Percentiles rank a stretch among this genome's conserved stretches.
These are phyloP conservation scores for Stramonita haemastoma DNA, from an alignment of 2,888 invertebrate species.

Conservation along the genomic window DNA sequence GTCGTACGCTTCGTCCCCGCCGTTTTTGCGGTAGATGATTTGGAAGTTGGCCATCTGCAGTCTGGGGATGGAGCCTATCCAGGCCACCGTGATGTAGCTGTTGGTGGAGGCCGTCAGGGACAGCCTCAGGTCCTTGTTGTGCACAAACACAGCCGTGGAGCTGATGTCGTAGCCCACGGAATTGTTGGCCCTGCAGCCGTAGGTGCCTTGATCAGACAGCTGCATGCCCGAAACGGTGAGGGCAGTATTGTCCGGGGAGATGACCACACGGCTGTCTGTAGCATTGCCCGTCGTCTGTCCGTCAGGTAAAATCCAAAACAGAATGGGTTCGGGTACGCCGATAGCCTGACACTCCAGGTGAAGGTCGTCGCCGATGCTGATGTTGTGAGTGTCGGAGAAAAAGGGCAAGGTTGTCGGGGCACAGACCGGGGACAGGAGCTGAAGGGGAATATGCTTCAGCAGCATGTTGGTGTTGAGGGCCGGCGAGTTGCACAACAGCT, in stretches of 20 bases:
- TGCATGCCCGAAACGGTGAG: constrained; percentile 49
- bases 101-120: constrained; percentile 72
- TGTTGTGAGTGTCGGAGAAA: constrained; percentile 65
- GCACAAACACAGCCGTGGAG: constrained; percentile 72
- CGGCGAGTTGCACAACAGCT: constrained; percentile 74
- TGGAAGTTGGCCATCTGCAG: constrained; percentile 66
- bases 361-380: constrained; percentile 74
- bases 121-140: constrained; percentile 75
- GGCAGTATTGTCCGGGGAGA: constrained; percentile 55
- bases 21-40: constrained; percentile 55
- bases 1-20: constrained; percentile 29
- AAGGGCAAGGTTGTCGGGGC: constrained; percentile 71
- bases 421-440: constrained; percentile 61
- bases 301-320: constrained; percentile 77
- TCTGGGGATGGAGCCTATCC: constrained; percentile 74
- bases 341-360: constrained; percentile 77
- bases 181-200: constrained; percentile 77
- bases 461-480: constrained; percentile 64
- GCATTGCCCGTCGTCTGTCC: constrained; percentile 71
- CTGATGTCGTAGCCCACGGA: constrained; percentile 68
- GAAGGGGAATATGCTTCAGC: constrained; percentile 56
- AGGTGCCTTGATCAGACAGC: constrained; percentile 75
- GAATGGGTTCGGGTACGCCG: constrained; percentile 77
- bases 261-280: constrained; percentile 53
- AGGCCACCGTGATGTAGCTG: constrained; percentile 76